Percentiles rank a stretch among this genome's conserved stretches.
Conservation (phyloP, 2,113 vertebrate genomes). For the Anolis sagrei region DNA sequence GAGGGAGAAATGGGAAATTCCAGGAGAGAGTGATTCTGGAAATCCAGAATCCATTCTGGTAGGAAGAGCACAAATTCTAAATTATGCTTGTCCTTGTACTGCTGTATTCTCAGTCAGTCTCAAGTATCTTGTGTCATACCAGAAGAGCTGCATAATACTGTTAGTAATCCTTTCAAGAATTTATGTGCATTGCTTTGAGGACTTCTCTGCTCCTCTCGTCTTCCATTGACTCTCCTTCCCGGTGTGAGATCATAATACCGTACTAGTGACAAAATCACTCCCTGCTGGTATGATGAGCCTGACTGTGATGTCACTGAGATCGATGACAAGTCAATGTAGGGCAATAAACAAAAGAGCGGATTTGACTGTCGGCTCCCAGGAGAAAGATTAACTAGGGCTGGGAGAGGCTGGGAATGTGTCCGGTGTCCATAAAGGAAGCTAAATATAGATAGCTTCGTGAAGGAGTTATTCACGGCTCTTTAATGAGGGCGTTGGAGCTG, state of each 20-base stretch:
- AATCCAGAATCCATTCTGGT: too few relatives aligned
- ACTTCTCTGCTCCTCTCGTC: background rate
- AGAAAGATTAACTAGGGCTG: conserved; percentile 19
- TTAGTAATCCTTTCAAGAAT: background rate
- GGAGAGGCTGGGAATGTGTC: conserved; percentile 18
- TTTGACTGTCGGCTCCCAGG: conserved; percentile 11
- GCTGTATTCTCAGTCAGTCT: background rate
- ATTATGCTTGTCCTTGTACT: background rate
- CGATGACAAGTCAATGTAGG: background rate
- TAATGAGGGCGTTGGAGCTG: conserved; percentile 19
- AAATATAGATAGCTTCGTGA: conserved; percentile 23
- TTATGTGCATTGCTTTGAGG: background rate
- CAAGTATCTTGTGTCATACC: background rate
- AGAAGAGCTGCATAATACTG: background rate
- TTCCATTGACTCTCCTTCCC: background rate
- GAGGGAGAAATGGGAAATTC: background rate
- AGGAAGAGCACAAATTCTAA: background rate
- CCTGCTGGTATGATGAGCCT: background rate
- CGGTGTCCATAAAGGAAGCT: conserved; percentile 2
- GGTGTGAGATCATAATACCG: conserved; percentile 5
- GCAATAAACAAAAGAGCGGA: conserved; percentile 14
- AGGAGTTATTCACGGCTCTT: conserved; percentile 19
- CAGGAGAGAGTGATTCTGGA: background rate
- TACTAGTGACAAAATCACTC: conserved; percentile 4
- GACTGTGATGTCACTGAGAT: background rate